Evolutionary conservation across 2,888 invertebrate genomes (phyloP).

Genomic region (Melanophora roralis): DNA sequence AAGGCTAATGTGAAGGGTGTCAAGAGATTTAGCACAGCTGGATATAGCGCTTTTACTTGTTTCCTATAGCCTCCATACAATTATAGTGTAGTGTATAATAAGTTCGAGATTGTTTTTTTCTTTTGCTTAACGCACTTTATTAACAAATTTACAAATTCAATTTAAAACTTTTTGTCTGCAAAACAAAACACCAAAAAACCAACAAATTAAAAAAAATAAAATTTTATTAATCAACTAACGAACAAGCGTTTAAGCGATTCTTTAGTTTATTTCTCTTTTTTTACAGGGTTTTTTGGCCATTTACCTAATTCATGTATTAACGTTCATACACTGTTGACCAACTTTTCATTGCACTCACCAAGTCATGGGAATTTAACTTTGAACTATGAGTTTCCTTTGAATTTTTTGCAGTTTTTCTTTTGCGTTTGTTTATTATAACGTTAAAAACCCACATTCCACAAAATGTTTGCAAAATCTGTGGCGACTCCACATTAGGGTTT

Average conservation of each 20-base stretch:
- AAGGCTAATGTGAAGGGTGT: too few relatives aligned
- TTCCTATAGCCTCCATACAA: too few relatives aligned
- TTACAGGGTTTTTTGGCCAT: neutral
- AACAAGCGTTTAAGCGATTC: neutral
- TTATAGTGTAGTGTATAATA: too few relatives aligned
- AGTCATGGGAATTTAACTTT: constrained; percentile 61
- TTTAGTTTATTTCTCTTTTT: neutral
- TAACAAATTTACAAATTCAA: neutral
- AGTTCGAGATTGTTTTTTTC: neutral
- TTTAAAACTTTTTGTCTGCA: neutral
- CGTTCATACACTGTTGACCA: neutral
- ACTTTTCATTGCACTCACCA: neutral
- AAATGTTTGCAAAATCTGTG: constrained; percentile 15
- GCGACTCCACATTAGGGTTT: too few relatives aligned
- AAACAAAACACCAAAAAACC: neutral
- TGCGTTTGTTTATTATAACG: neutral
- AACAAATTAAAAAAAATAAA: neutral
- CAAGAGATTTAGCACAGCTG: too few relatives aligned
- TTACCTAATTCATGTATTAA: neutral
- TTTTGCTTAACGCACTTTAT: constrained; percentile 9
- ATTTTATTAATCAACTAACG: constrained; percentile 1
- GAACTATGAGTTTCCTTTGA: constrained; percentile 53
- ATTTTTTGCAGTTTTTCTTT: neutral
- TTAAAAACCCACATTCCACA: constrained; percentile 33
- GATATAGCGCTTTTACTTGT: too few relatives aligned